Conservation (phyloP, 2,113 vertebrate genomes). For the Mungos mungo region DNA sequence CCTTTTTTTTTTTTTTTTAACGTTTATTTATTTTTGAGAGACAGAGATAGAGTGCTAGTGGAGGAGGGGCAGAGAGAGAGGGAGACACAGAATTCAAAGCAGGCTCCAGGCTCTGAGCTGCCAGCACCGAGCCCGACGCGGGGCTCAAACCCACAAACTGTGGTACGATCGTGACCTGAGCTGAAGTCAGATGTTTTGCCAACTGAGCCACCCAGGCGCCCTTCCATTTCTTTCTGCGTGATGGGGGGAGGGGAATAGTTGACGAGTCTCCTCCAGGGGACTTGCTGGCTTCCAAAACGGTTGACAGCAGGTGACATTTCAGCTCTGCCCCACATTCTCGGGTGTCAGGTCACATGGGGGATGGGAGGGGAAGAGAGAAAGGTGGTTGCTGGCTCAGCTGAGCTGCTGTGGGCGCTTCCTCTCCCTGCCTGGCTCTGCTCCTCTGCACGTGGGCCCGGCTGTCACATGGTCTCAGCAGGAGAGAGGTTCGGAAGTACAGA, state of each 20-base stretch:
- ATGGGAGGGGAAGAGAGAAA: background rate
- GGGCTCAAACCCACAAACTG: too few relatives aligned
- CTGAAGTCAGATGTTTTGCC: too few relatives aligned
- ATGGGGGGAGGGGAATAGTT: background rate
- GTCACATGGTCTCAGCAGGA: background rate
- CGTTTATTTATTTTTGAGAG: too few relatives aligned
- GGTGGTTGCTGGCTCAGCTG: rapidly evolving
- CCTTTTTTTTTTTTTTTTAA: background rate
- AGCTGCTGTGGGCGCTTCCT: background rate
- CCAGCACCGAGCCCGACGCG: too few relatives aligned
- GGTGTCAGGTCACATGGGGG: rapidly evolving
- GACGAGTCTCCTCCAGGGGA: background rate
- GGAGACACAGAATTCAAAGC: too few relatives aligned
- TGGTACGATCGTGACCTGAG: too few relatives aligned
- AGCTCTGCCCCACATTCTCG: rapidly evolving
- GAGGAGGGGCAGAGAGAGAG: too few relatives aligned
- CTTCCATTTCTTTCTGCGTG: background rate
- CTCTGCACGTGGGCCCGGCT: background rate
- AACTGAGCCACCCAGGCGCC: too few relatives aligned
- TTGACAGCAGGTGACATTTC: background rate
- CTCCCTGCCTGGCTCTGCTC: background rate
- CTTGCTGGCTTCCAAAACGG: background rate
- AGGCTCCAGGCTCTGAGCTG: too few relatives aligned
- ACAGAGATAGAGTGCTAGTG: too few relatives aligned
- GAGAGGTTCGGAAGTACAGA: background rate